A percentile compares a stretch with the other conserved stretches of the same genome.
Evolutionary conservation across 2,888 invertebrate species (phyloP).

Genomic region (Trisateles emortualis): DNA sequence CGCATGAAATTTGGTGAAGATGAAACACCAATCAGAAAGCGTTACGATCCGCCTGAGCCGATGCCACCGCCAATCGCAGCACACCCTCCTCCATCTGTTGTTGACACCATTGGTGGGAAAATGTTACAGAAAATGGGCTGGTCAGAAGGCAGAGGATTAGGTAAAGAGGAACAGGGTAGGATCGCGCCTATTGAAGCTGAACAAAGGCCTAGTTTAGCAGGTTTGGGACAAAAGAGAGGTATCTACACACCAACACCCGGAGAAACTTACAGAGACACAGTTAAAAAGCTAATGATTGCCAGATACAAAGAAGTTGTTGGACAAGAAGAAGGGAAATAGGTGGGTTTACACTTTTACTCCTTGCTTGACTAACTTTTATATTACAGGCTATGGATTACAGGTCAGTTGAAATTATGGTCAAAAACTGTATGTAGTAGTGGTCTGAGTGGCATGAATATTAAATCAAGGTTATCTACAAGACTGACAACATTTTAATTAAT

Average conservation of each 20-base stretch:
- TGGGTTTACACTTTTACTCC: slow-evolving; percentile 56
- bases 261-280: slow-evolving; percentile 95
- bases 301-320: slow-evolving; percentile 94
- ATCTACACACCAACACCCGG: slow-evolving; percentile 93
- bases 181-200: slow-evolving; percentile 96
- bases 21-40: slow-evolving; percentile 87
- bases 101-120: slow-evolving; percentile 97
- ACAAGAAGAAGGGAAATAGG: slow-evolving; percentile 83
- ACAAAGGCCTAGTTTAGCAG: slow-evolving; percentile 90
- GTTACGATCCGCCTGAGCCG: slow-evolving; percentile 71
- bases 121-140: slow-evolving; percentile 99
- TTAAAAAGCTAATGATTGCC: slow-evolving; percentile 95
- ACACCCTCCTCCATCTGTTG: slow-evolving; percentile 89
- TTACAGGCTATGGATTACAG: slow-evolving; percentile 64
- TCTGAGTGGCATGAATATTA: slow-evolving; percentile 3
- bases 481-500: slow-evolving; percentile 9
- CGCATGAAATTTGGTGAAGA: slow-evolving; percentile 97
- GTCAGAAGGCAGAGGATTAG: slow-evolving; percentile 98
- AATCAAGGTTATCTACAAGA: slow-evolving; percentile 23
- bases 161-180: slow-evolving; percentile 96
- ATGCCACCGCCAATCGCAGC: slow-evolving; percentile 84
- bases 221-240: slow-evolving; percentile 94
- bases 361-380: slow-evolving; percentile 25
- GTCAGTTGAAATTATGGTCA: slow-evolving; percentile 57
- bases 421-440: not conserved